These are phyloP conservation scores for Drosophila mayaguana DNA, from an alignment of 2,888 invertebrate genomes.

Conservation along the genomic window DNA sequence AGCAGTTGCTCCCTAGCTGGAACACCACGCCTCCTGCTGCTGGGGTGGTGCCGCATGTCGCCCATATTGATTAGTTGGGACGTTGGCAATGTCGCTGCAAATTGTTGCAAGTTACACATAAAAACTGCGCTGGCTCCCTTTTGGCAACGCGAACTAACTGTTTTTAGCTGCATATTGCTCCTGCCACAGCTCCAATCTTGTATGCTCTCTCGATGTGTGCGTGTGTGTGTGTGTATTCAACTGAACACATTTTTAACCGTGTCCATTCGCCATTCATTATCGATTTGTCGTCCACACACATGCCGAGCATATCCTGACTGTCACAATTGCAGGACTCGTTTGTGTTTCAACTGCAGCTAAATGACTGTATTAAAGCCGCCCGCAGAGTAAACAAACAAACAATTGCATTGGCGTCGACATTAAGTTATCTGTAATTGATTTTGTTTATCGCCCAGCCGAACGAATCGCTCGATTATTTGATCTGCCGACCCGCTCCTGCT, in stretches of 20 bases:
- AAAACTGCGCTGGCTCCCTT: slow-evolving; percentile 28
- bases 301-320: slow-evolving; percentile 27
- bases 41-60: slow-evolving; percentile 50
- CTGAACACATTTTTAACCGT: slow-evolving; percentile 43
- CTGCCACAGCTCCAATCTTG: slow-evolving; percentile 8
- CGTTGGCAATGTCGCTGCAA: slow-evolving; percentile 75
- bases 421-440: slow-evolving; percentile 80
- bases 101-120: slow-evolving; percentile 67
- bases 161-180: slow-evolving; percentile 53
- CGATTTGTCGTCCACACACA: slow-evolving; percentile 59
- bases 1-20: slow-evolving; percentile 16
- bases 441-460: slow-evolving; percentile 57
- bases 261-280: slow-evolving; percentile 65
- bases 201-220: slow-evolving; percentile 20
- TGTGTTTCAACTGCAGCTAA: slow-evolving; percentile 73
- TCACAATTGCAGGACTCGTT: slow-evolving; percentile 54
- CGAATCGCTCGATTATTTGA: neutral
- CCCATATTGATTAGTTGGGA: slow-evolving; percentile 77
- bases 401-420: slow-evolving; percentile 47
- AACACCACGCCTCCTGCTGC: too few relatives aligned
- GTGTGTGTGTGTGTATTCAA: slow-evolving; percentile 12
- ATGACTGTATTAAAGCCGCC: slow-evolving; percentile 73
- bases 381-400: slow-evolving; percentile 62
- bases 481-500: neutral
- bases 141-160: slow-evolving; percentile 18